phyloP scores from a whole-genome alignment of 1,140 invertebrate species.

The Drosophila lacertosa region DNA sequence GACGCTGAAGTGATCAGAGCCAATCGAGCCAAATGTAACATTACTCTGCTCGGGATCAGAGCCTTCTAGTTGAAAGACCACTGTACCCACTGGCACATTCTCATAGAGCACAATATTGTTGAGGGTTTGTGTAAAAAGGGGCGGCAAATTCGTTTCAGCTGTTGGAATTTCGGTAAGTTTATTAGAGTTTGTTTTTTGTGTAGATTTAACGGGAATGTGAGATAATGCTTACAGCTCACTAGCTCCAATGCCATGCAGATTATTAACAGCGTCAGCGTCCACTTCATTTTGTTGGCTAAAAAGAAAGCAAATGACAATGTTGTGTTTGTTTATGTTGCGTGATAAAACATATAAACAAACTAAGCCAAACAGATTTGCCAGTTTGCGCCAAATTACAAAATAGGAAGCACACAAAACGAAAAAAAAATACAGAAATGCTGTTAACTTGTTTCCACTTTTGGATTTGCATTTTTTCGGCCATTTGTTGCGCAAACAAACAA shows the following conservation, averaged over 20 bases:
- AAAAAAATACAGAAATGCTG: slow-evolving; percentile 29
- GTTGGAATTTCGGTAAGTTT: background rate
- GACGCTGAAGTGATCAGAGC: slow-evolving; percentile 92
- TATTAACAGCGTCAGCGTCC: slow-evolving; percentile 29
- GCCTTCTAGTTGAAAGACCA: slow-evolving; percentile 91
- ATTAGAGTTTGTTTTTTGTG: background rate
- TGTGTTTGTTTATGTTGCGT: slow-evolving; percentile 41
- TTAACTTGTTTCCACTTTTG: slow-evolving; percentile 43
- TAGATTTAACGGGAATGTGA: background rate
- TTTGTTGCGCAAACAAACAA: slow-evolving; percentile 74
- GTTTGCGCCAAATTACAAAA: slow-evolving; percentile 33
- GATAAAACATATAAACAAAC: slow-evolving; percentile 33
- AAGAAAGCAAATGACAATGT: slow-evolving; percentile 29
- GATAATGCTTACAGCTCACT: slow-evolving; percentile 30
- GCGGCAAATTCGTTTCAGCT: slow-evolving; percentile 86
- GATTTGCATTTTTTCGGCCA: slow-evolving; percentile 50
- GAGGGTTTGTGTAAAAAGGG: slow-evolving; percentile 89
- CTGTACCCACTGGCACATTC: slow-evolving; percentile 89
- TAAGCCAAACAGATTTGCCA: slow-evolving; percentile 32
- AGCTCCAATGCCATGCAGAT: slow-evolving; percentile 41
- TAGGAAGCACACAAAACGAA: background rate
- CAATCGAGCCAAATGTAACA: slow-evolving; percentile 89
- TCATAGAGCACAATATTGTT: slow-evolving; percentile 90
- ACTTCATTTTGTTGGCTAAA: slow-evolving; percentile 58
- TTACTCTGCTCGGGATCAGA: slow-evolving; percentile 90